Conservation (phyloP, 1,140 invertebrate genomes). For the Nephotettix cincticeps region DNA sequence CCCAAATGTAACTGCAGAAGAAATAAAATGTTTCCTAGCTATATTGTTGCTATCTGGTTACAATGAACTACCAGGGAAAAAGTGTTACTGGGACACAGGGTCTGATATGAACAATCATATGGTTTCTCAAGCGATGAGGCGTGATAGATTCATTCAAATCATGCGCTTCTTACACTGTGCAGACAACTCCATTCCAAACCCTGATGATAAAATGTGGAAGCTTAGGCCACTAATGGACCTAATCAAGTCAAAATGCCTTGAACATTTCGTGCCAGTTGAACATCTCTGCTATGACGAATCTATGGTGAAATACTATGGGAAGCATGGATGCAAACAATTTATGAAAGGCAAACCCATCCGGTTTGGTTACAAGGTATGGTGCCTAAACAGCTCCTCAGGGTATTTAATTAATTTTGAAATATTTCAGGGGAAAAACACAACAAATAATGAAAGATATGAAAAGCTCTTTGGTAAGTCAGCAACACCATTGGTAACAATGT, state of each 20-base stretch:
- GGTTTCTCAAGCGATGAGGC: constrained; percentile 31
- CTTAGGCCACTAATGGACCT: constrained; percentile 28
- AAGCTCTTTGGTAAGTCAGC: constrained; percentile 39
- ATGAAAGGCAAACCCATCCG: constrained; percentile 37
- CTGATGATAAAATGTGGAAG: constrained; percentile 31
- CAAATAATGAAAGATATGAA: constrained; percentile 33
- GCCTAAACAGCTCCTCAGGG: constrained; percentile 22
- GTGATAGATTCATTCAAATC: constrained; percentile 31
- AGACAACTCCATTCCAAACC: constrained; percentile 28
- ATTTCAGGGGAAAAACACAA: constrained; percentile 28
- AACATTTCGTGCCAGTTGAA: constrained; percentile 39
- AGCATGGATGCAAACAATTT: constrained; percentile 42
- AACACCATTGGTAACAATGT: constrained; percentile 37
- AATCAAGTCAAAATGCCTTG: constrained; percentile 31
- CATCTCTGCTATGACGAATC: constrained; percentile 40
- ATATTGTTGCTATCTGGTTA: too few relatives aligned
- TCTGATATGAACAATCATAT: too few relatives aligned
- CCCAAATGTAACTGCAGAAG: too few relatives aligned
- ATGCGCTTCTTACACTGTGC: constrained; percentile 28
- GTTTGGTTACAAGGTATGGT: constrained; percentile 32
- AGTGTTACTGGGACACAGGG: too few relatives aligned
- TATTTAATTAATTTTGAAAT: constrained; percentile 34
- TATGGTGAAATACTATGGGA: constrained; percentile 38
- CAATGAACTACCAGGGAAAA: too few relatives aligned
- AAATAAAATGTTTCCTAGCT: too few relatives aligned